Evolutionary conservation across 2,113 vertebrate species (phyloP), one percentile per base, ranked within the genome.

Genomic region (Poeciliopsis turrubarensis): DNA sequence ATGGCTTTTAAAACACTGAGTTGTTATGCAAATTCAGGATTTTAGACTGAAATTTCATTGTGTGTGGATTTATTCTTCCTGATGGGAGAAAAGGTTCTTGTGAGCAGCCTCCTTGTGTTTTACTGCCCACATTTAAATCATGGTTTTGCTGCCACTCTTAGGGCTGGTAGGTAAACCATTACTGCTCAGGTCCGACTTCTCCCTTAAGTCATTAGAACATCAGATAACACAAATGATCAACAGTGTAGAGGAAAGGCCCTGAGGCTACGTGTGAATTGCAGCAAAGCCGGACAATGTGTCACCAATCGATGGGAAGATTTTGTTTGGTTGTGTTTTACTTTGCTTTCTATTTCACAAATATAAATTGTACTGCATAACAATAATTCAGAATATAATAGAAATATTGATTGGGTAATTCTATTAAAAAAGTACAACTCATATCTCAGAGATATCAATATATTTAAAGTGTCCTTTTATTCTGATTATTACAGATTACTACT

Each of bases 141-240:
- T 81, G 66, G 79, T 74, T 32, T 68, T 7, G 26, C 79, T 19
- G 39, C 34, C 68, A 37, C 57, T 72, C 69, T 68, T 80, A 77
- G 64, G 81, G 62, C 76, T 79, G 5, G 1, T 78, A 87, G 80
- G 75, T 78, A 91, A 89, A 91, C 79, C 82, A 65, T 78, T n/a
- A 64, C 62, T 80, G 72, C 67, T 77, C 75, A 41, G 76, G 65
- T 63, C 65, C 32, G 0, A 69, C 66, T 65, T 60, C 69, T 79
- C 80, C 81, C 79, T 80, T 67, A 70, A 79, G 67, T 70, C 79
- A 75, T 74, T 79, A 79, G 70, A 79, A 22, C 71, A 69, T 87
- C 68, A 86, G 71, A 90, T 82, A 87, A 84, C 77, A 67, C 4
- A 69, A 79, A 65, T 76, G 60, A 84, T 78, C 62, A 81, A 65